Percentiles rank a stretch among this genome's conserved stretches.
Conservation (phyloP, 2,797 vertebrate genomes). For the Amazona finschi region DNA sequence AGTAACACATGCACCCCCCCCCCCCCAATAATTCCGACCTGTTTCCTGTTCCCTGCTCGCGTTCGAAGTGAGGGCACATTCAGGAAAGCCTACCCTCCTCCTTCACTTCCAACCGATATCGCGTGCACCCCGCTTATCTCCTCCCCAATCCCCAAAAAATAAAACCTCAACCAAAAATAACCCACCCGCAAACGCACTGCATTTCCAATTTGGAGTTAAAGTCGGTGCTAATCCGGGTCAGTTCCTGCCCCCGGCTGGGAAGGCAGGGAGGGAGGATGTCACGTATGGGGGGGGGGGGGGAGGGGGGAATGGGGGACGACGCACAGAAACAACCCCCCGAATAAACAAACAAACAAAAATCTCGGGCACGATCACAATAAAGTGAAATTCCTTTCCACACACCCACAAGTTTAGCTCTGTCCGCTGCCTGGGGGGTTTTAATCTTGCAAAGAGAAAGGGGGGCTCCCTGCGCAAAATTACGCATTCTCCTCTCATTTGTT, state of each 20-base stretch:
- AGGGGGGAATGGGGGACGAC: neutral
- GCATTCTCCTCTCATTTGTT: slow-evolving; percentile 78
- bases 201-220: neutral
- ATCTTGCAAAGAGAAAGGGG: slow-evolving; percentile 62
- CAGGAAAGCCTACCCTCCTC: neutral
- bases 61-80: neutral
- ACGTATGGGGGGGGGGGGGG: neutral
- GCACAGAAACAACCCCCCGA: neutral
- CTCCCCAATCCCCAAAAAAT: fast-evolving
- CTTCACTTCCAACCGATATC: neutral
- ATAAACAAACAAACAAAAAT: slow-evolving; percentile 47
- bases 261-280: neutral
- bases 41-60: neutral
- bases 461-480: slow-evolving; percentile 70
- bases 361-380: neutral
- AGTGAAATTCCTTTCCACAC: slow-evolving; percentile 14
- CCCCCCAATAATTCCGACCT: neutral
- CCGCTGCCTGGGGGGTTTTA: slow-evolving; percentile 50
- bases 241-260: neutral
- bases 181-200: neutral
- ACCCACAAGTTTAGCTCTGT: slow-evolving; percentile 37
- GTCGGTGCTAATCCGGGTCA: neutral
- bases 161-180: neutral
- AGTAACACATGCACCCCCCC: neutral
- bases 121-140: neutral